A percentile compares a stretch with the other conserved stretches of the same genome.
phyloP scores from a whole-genome alignment of 2,113 vertebrate genomes.

The Aspidoscelis tigris region DNA sequence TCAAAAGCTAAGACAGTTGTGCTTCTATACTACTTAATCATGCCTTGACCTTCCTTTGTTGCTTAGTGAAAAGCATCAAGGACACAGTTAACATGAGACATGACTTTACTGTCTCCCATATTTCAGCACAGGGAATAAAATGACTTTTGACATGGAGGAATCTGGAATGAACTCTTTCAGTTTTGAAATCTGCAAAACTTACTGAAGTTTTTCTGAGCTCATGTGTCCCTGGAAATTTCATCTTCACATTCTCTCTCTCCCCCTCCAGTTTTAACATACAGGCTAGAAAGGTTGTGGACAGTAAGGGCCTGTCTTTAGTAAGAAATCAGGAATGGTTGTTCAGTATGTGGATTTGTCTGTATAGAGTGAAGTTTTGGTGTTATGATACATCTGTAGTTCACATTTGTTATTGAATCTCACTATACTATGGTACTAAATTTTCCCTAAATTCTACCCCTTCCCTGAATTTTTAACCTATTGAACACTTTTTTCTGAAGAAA shows the following conservation, averaged over 20 bases:
- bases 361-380: too few relatives aligned
- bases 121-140: not conserved
- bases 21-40: not conserved
- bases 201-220: not conserved
- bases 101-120: not conserved
- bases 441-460: too few relatives aligned
- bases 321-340: too few relatives aligned
- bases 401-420: too few relatives aligned
- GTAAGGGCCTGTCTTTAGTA: too few relatives aligned
- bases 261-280: not conserved
- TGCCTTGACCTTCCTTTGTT: not conserved
- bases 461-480: too few relatives aligned
- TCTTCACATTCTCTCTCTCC: not conserved
- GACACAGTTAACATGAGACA: not conserved
- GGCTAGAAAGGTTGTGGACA: too few relatives aligned
- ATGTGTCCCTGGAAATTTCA: not conserved
- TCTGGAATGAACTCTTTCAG: not conserved
- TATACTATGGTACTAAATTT: not conserved
- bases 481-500: too few relatives aligned
- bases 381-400: too few relatives aligned
- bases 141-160: not conserved
- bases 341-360: too few relatives aligned
- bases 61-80: constrained; percentile 4
- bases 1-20: constrained; percentile 1
- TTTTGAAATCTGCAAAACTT: not conserved